Evolutionary conservation across 2,797 vertebrate species (phyloP), one percentile per base, ranked within the genome.

Genomic region (Ceryle rudis): DNA sequence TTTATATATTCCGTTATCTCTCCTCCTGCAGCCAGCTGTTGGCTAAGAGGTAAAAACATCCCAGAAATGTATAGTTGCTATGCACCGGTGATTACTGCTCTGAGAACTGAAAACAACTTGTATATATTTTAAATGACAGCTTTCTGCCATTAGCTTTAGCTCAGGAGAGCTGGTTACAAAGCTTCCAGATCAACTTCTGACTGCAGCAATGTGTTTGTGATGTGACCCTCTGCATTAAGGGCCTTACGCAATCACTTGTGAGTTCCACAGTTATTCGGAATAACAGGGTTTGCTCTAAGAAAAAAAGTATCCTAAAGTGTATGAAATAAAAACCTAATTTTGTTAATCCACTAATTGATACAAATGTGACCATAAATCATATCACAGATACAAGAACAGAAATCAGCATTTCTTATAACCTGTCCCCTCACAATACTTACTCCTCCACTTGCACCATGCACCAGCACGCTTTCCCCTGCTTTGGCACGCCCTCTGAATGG

Each of bases 371-470:
- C 44, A 5, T 9, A 72, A 55, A 21, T 47, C 10, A 7, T 1
- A 71, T 0, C 31, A 44, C 49, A 58, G 51, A 35, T 20, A 14
- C 20, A 52, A 25, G 67, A 65, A 51, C 37, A 92, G 42, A 54
- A 37, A 57, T 41, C 19, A 62, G 31, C 2, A 21, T 1, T 82
- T 28, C 62, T 52, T 7, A 4, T 5, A 31, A 26, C 19, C 7
- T 54, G 60, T 7, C n/a, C 35, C 73, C 35, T 35, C 17, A 46
- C 33, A 60, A 65, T 78, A 98, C 97, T 98, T 95, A 99, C 99
- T 86, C 99, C 99, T 51, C 99, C 99, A 62, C 99, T 99, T 9
- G 99, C 99, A 87, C 99, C 99, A 33, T 99, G 99, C 87, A 99
- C 95, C 19, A 99, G 98, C 65, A 99, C 98, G 0, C 87, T 98